A percentile compares a stretch with the other conserved stretches of the same genome.
Evolutionary conservation across 2,888 invertebrate species (phyloP).

Genomic region (Blastobasis lacticolella): DNA sequence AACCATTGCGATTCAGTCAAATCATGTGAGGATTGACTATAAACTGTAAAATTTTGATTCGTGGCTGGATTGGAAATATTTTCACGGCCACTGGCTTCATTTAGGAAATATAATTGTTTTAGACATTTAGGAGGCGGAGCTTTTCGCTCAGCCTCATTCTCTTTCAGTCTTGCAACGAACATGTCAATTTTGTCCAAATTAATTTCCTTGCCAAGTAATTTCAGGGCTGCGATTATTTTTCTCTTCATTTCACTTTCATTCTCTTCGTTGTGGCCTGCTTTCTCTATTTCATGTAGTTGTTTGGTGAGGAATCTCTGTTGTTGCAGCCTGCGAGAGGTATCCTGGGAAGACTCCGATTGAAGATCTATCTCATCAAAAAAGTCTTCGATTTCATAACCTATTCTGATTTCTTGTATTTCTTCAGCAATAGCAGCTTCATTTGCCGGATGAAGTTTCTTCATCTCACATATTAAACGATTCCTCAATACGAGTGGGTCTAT

Average conservation of each 20-base stretch:
- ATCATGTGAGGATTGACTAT: too few species aligned
- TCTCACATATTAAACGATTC: constrained; percentile 42
- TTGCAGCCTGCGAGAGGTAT: constrained; percentile 16
- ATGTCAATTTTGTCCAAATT: constrained; percentile 19
- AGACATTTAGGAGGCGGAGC: constrained; percentile 3
- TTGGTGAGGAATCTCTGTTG: constrained; percentile 30
- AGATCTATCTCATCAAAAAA: constrained; percentile 25
- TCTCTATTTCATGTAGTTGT: constrained; percentile 35
- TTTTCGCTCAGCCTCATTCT: constrained; percentile 25
- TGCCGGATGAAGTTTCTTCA: constrained; percentile 22
- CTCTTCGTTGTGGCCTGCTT: constrained; percentile 22
- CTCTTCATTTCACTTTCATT: constrained; percentile 34
- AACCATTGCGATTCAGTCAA: too few species aligned
- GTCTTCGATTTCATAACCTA: constrained; percentile 23
- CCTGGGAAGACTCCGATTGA: constrained; percentile 18
- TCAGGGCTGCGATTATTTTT: constrained; percentile 29
- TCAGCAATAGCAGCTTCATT: constrained; percentile 15
- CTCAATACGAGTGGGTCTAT: constrained; percentile 26
- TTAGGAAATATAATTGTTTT: too few species aligned
- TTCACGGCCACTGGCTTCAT: too few species aligned
- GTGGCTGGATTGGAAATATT: too few species aligned
- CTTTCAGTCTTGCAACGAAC: constrained; percentile 31
- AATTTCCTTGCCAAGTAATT: constrained; percentile 26
- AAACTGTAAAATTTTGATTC: too few species aligned
- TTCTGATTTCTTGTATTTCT: constrained; percentile 23